Percentiles rank a stretch among this genome's conserved stretches.
phyloP scores from a whole-genome alignment of 1,140 invertebrate genomes.

The Drosophila persimilis region DNA sequence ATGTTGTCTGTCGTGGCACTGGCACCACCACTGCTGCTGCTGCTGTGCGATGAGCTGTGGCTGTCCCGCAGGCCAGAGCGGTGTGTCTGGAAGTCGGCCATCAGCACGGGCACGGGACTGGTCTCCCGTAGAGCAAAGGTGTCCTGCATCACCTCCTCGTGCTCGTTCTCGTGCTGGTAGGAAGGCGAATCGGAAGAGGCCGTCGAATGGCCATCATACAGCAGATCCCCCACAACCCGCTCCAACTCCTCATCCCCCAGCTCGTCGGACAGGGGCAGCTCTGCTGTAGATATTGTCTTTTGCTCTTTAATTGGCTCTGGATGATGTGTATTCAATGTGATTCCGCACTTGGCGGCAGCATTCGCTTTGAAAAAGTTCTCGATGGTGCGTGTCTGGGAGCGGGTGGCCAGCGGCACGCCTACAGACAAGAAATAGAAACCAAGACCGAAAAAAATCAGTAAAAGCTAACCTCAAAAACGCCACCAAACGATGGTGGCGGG shows the following conservation, averaged over 20 bases:
- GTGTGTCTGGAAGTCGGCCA: conserved; percentile 65
- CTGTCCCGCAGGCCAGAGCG: conserved; percentile 65
- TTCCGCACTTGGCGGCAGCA: conserved; percentile 50
- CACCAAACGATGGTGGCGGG: background rate
- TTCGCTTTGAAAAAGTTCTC: conserved; percentile 79
- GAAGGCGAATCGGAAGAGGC: conserved; percentile 54
- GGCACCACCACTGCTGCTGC: conserved; percentile 42
- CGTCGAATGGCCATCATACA: conserved; percentile 54
- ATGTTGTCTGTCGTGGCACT: conserved; percentile 69
- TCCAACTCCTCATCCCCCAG: conserved; percentile 26
- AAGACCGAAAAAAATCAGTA: conserved; percentile 4
- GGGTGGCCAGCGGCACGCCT: conserved; percentile 77
- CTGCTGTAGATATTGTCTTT: conserved; percentile 37
- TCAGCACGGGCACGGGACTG: background rate
- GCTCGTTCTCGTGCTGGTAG: conserved; percentile 47
- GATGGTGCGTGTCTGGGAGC: conserved; percentile 78
- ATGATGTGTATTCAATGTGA: conserved; percentile 33
- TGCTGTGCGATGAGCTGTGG: conserved; percentile 68
- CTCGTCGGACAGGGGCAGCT: background rate
- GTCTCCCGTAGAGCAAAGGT: conserved; percentile 3
- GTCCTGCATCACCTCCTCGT: conserved; percentile 38
- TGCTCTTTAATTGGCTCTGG: conserved; percentile 26
- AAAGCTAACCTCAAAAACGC: conserved; percentile 65
- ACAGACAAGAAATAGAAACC: background rate
- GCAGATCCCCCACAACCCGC: conserved; percentile 44